Evolutionary conservation across 2,113 vertebrate genomes (phyloP), one percentile per base, ranked within the genome.

Genomic region (Apus apus): DNA sequence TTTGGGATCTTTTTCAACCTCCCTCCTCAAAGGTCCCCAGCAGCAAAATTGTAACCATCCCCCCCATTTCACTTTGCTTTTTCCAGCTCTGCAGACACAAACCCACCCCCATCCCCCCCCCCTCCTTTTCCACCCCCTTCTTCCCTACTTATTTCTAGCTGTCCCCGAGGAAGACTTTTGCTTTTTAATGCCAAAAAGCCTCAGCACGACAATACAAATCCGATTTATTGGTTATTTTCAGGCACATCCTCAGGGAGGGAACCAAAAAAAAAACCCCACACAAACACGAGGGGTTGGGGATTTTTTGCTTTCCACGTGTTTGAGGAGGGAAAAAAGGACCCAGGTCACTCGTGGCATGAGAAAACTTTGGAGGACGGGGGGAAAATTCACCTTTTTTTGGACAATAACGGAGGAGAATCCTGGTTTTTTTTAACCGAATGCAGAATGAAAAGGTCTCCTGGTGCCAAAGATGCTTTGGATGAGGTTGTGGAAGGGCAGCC

Each of bases 361-460:
- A 21, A 56, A 71, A 4, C 34, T 17, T 53, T 5, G 32, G 32
- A 27, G 34, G 21, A 46, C 11, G 21, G 25, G 16, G 18, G 30
- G 26, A 6, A 51, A 90, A 80, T 5, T 2, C 15, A 1, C 15
- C 9, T 43, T 60, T 27, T 74, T 46, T 9, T 27, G 13, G 16
- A 2, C 17, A 26, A 13, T 9, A 56, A 62, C 6, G 38, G 23
- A 60, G 15, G 0, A 68, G 85, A 93, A 68, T 15, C 13, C 43
- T 2, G 9, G 6, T 46, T 48, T 48, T 61, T 53, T 53, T 53
- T 58, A 36, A 25, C 25, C 1, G 2, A 36, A 13, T 3, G 30
- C 18, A 5, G 50, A 34, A 36, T 12, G 10, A 3, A 60, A 43
- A 26, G 1, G 1, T 0, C 40, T 30, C 2, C 22, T 15, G 61